phyloP scores from a whole-genome alignment of 2,888 invertebrate species.

The Hetaerina titia region DNA sequence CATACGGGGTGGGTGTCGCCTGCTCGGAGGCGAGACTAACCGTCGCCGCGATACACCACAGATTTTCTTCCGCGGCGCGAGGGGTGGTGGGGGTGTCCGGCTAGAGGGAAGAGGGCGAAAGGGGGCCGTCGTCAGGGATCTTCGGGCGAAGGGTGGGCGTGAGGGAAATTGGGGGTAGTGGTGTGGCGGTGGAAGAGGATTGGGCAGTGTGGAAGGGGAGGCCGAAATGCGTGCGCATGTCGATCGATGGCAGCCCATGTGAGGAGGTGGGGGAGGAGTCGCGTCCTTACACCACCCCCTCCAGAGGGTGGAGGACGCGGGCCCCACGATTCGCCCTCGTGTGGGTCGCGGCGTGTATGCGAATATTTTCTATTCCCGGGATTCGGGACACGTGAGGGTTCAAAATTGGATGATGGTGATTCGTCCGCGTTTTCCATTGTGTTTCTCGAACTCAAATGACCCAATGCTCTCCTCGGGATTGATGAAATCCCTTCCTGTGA shows the following conservation, averaged over 20 bases:
- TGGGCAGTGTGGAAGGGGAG: not conserved
- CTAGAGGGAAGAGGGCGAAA: not conserved
- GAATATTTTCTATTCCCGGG: not conserved
- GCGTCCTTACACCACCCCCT: not conserved
- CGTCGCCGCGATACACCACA: conserved; percentile 32
- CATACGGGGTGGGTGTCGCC: not conserved
- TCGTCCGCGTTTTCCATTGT: not conserved
- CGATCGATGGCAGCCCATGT: not conserved
- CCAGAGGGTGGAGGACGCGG: not conserved
- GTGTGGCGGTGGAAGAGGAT: not conserved
- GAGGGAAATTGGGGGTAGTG: no score
- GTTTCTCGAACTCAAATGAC: no score
- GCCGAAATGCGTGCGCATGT: not conserved
- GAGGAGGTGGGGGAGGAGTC: not conserved
- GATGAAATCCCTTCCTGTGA: no score
- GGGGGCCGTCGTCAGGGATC: not conserved
- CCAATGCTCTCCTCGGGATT: no score
- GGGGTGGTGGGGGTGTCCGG: not conserved
- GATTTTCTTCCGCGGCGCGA: not conserved
- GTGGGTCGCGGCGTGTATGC: not conserved
- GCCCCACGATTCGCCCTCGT: not conserved
- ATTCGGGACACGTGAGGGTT: not conserved
- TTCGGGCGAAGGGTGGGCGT: not conserved
- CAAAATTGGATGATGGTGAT: not conserved
- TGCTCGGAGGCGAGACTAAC: conserved; percentile 24